Conservation (phyloP, 2,797 vertebrate species). For the Siniperca obscura region DNA sequence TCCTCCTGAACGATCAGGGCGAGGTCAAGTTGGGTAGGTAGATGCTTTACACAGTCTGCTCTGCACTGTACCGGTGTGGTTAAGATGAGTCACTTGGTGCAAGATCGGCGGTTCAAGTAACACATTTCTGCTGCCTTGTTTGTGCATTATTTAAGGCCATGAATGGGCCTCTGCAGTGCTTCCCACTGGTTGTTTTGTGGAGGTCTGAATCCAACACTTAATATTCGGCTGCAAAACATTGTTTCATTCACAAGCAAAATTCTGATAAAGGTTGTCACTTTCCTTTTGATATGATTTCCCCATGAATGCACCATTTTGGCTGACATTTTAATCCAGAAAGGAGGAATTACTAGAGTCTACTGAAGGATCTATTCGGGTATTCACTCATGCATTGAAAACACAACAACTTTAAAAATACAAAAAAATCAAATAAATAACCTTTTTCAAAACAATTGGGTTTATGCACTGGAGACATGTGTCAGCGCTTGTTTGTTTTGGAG, state of each 20-base stretch:
- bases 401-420: background rate
- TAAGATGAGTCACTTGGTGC: slow-evolving; percentile 41
- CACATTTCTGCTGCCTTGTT: background rate
- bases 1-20: slow-evolving; percentile 91
- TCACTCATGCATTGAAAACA: background rate
- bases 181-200: background rate
- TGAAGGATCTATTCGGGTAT: background rate
- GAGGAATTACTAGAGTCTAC: background rate
- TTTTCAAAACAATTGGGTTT: background rate
- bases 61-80: slow-evolving; percentile 18
- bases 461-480: background rate
- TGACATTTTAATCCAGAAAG: background rate
- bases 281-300: background rate
- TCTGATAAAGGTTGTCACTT: background rate
- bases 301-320: background rate
- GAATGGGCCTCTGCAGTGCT: background rate
- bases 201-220: background rate
- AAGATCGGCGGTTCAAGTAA: background rate
- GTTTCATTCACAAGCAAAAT: background rate
- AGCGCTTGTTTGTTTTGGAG: no score
- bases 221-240: background rate
- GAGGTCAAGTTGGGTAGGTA: slow-evolving; percentile 90
- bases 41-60: slow-evolving; percentile 32
- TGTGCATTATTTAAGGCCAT: background rate
- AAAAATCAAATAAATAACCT: background rate